phyloP scores from a whole-genome alignment of 2,888 invertebrate species.

The Acanthosoma haemorrhoidale region DNA sequence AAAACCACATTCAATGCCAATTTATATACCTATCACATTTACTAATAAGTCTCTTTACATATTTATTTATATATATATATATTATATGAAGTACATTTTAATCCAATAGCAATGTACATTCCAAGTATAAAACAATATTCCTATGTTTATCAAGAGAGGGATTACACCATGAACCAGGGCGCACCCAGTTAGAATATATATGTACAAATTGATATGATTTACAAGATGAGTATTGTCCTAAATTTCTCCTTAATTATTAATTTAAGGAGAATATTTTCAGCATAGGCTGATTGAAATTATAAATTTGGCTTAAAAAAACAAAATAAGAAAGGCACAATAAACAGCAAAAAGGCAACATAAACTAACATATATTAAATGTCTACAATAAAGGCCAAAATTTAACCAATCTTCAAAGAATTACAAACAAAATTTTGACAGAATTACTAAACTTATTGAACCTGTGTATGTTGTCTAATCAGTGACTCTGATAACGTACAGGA shows the following conservation, averaged over 20 bases:
- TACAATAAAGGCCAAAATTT: too few relatives aligned
- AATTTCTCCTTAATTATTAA: constrained; percentile 19
- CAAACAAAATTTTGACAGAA: too few relatives aligned
- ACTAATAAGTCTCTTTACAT: constrained; percentile 18
- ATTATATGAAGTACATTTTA: background rate
- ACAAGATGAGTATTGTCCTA: constrained; percentile 23
- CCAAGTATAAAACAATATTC: background rate
- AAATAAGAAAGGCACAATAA: constrained; percentile 5
- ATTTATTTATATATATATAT: constrained; percentile 19
- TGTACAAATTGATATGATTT: constrained; percentile 24
- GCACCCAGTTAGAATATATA: background rate
- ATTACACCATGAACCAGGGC: background rate
- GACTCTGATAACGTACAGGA: too few relatives aligned
- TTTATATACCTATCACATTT: constrained; percentile 16
- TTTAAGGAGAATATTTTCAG: background rate
- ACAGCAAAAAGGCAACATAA: too few relatives aligned
- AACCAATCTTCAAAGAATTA: too few relatives aligned
- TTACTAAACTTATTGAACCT: too few relatives aligned
- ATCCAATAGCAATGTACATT: background rate
- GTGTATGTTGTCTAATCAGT: too few relatives aligned
- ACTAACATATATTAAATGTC: too few relatives aligned
- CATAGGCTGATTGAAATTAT: background rate
- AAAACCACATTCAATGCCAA: background rate
- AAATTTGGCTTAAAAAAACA: background rate
- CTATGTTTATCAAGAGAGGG: constrained; percentile 5